phyloP scores from a whole-genome alignment of 2,888 invertebrate genomes.

The Labia minor region DNA sequence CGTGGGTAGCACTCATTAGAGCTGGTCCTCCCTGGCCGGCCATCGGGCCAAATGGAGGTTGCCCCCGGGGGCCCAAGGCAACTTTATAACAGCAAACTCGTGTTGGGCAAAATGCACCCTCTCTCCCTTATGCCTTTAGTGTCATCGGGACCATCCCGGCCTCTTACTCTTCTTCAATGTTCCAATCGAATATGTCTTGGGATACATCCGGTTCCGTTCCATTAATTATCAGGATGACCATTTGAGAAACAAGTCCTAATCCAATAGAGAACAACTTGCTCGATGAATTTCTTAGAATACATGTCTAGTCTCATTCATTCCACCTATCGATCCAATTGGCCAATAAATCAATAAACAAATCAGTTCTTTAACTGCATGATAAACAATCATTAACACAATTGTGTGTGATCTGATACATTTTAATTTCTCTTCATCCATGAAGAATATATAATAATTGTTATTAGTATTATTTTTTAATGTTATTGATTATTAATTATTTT shows the following conservation, averaged over 20 bases:
- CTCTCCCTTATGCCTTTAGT: neutral
- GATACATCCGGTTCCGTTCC: too few relatives aligned
- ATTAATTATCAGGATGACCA: too few relatives aligned
- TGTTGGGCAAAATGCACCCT: constrained; percentile 9
- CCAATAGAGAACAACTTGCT: neutral
- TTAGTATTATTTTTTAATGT: too few relatives aligned
- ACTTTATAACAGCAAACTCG: constrained; percentile 13
- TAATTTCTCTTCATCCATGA: too few relatives aligned
- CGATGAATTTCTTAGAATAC: neutral
- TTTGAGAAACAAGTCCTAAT: neutral
- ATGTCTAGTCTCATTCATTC: constrained; percentile 14
- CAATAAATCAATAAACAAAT: too few relatives aligned
- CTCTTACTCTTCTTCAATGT: neutral
- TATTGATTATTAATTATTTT: too few relatives aligned
- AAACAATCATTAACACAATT: too few relatives aligned
- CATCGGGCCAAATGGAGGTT: constrained; percentile 13
- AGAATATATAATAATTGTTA: too few relatives aligned
- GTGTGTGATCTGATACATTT: too few relatives aligned
- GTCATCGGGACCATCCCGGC: neutral
- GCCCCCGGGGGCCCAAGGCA: neutral
- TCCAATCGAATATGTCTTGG: too few relatives aligned
- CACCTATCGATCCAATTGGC: too few relatives aligned
- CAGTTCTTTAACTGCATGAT: too few relatives aligned
- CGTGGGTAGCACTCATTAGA: neutral
- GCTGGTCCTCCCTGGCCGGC: constrained; percentile 8